Evolutionary conservation across 2,113 vertebrate genomes (phyloP).

Genomic region (Hemibagrus wyckioides): DNA sequence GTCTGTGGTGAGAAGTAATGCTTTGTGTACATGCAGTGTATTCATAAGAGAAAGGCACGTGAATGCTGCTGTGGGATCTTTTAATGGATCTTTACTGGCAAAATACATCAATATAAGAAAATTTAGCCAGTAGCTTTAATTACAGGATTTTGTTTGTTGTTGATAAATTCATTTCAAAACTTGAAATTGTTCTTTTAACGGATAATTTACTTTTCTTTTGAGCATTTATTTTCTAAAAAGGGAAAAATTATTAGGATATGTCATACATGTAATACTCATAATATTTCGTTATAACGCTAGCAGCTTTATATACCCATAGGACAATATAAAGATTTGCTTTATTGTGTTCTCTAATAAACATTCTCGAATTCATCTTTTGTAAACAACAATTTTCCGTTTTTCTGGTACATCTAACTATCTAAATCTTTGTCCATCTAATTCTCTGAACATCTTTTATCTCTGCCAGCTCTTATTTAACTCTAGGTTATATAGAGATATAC

Average conservation of each 20-base stretch:
- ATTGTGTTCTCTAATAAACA: not conserved
- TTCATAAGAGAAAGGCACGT: not conserved
- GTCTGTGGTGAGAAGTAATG: not conserved
- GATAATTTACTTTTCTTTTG: not conserved
- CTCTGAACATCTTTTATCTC: not conserved
- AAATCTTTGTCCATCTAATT: not conserved
- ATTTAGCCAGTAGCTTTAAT: not conserved
- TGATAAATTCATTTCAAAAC: not conserved
- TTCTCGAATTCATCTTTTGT: not conserved
- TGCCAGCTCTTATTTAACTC: not conserved
- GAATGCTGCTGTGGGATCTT: not conserved
- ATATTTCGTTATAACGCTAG: not conserved
- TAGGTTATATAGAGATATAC: not conserved
- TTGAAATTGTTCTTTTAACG: not conserved
- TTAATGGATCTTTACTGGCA: not conserved
- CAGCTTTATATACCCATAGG: not conserved
- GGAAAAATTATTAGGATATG: not conserved
- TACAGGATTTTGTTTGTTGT: not conserved
- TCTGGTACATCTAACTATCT: not conserved
- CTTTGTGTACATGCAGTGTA: not conserved
- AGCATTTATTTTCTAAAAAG: not conserved
- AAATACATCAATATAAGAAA: not conserved
- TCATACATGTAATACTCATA: not conserved
- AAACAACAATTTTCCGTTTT: not conserved
- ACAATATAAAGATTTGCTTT: not conserved